A percentile compares a stretch with the other conserved stretches of the same genome.
Conservation (phyloP, 2,797 vertebrate species). For the Chelon auratus region DNA sequence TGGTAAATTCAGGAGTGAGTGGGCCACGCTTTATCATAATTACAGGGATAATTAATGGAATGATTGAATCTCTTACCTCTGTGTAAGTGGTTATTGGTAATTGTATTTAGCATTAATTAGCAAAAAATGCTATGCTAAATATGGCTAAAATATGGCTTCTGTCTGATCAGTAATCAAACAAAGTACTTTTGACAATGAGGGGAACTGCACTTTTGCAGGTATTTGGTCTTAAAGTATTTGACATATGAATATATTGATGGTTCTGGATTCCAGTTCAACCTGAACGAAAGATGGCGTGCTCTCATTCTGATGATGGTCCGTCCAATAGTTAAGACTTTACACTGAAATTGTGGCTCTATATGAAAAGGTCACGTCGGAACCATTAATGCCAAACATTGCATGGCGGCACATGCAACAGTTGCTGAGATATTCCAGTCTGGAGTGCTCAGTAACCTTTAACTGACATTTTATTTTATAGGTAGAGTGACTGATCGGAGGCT, state of each 20-base stretch:
- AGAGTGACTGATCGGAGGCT: neutral
- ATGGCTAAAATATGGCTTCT: too few species aligned
- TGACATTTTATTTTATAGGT: neutral
- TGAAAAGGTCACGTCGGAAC: too few species aligned
- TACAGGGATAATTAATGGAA: neutral
- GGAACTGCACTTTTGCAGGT: neutral
- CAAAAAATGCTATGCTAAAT: neutral
- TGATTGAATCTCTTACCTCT: neutral
- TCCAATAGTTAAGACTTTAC: neutral
- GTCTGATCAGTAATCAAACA: too few species aligned
- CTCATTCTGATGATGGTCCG: too few species aligned
- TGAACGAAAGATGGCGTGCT: too few species aligned
- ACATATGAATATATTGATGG: constrained; percentile 6
- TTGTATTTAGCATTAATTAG: neutral
- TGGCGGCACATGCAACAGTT: too few species aligned
- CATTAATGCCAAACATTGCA: too few species aligned
- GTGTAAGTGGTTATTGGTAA: too few species aligned
- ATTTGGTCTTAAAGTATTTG: neutral
- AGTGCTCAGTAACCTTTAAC: too few species aligned
- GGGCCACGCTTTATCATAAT: constrained; percentile 5
- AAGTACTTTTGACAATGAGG: neutral
- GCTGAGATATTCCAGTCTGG: too few species aligned
- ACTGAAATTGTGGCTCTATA: too few species aligned
- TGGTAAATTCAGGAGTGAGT: constrained; percentile 18
- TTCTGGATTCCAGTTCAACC: neutral